Base-by-base conservation (phyloP, 2,113 vertebrate genomes). In the Corvus hawaiiensis region DNA sequence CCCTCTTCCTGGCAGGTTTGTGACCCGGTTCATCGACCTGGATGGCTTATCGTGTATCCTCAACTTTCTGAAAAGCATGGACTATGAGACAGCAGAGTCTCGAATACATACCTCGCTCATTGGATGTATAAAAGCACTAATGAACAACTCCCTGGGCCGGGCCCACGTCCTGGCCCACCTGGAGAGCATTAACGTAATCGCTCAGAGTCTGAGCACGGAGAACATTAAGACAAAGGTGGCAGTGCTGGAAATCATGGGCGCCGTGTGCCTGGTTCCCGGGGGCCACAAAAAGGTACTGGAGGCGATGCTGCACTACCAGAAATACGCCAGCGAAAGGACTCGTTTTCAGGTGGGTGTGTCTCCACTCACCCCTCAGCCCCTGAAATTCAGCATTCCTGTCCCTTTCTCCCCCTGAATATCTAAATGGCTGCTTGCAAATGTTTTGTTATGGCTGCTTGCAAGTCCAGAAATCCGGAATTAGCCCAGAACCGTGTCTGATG, bases 21-120 rank as follows among this genome's bases (percentile, higher is more conserved):
- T 99, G 66, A 99, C 99, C 66, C 98, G 99, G 73, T 99, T 99
- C 96, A 99, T 99, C 3, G 99, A 99, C 97, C 97, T 99, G 98
- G 99, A 99, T 28, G 99, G 99, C 91, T 98, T 99, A 73, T 99
- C 99, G 0, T 99, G 99, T 90, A 99, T 99, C 96, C 98, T 99
- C 73, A 99, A 99, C 97, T 99, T 99, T 85, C 98, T 99, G 91
- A 99, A 99, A 98, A 99, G 98, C 94, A 99, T 99, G 99, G 99
- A 99, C 98, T 99, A 99, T 14, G 99, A 99, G 98, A 99, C 99
- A 13, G 99, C 99, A 1, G 99, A 99, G 96, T 99, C 99, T 23
- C 99, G 99, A 96, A 99, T 99, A 98, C 99, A 99, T 98, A 99
- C 99, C 92, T 99, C 99, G 16, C 99, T 99, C 87, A 99, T 99